Conservation (phyloP, 2,113 vertebrate species). For the Polyodon spathula region DNA sequence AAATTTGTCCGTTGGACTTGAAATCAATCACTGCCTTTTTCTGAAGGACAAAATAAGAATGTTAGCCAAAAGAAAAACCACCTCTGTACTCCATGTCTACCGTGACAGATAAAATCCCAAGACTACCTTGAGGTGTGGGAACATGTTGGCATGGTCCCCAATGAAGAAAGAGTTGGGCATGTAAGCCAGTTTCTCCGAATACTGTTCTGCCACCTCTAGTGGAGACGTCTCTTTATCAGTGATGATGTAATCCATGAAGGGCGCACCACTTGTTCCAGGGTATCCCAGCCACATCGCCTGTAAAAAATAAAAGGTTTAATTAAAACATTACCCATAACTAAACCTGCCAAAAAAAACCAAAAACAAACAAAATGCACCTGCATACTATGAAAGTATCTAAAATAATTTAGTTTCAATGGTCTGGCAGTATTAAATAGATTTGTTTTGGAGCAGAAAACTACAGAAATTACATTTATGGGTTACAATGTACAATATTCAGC, state of each 20-base stretch:
- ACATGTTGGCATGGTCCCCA: constrained; percentile 98
- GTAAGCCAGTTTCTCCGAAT: constrained; percentile 95
- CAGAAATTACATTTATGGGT: background rate
- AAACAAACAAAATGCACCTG: too few species aligned
- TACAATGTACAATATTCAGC: background rate
- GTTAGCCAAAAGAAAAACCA: background rate
- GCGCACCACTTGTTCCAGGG: constrained; percentile 90
- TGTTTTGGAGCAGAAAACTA: background rate
- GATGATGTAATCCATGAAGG: constrained; percentile 97
- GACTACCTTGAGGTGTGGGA: constrained; percentile 92
- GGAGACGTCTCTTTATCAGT: constrained; percentile 93
- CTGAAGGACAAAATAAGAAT: constrained; percentile 41
- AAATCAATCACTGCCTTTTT: constrained; percentile 99
- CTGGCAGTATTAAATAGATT: too few species aligned
- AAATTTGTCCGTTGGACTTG: constrained; percentile 98
- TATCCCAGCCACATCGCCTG: constrained; percentile 97
- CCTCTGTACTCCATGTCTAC: too few species aligned
- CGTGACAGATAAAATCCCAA: background rate
- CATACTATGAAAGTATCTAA: too few species aligned
- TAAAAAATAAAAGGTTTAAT: constrained; percentile 18
- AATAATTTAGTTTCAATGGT: too few species aligned
- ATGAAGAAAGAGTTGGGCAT: constrained; percentile 98
- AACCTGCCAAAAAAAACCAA: too few species aligned
- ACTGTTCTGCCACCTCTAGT: constrained; percentile 86
- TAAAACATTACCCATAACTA: too few species aligned